Percentiles rank a stretch among this genome's conserved stretches.
These are phyloP conservation scores for Caenorhabditis afra DNA, from an alignment of 2,888 invertebrate species.

Conservation along the genomic window DNA sequence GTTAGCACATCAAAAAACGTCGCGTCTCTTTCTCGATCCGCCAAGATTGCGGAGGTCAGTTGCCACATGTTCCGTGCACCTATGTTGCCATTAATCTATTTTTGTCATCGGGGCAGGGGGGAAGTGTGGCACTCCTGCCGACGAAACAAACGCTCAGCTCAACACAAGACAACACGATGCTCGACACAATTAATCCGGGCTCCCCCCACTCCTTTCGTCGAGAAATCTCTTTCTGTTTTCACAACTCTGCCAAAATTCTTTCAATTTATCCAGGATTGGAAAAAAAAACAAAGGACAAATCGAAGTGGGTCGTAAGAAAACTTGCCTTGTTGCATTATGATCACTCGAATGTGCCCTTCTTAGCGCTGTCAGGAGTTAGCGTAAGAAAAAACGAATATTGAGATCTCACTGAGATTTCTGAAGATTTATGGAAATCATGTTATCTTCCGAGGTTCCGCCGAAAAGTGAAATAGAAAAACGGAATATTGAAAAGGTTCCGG, in stretches of 20 bases:
- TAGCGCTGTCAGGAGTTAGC: too few relatives aligned
- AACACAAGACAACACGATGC: slow-evolving; percentile 45
- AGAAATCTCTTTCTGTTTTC: slow-evolving; percentile 13
- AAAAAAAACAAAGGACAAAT: too few relatives aligned
- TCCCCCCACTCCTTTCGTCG: background rate
- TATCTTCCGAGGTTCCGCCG: slow-evolving; percentile 7
- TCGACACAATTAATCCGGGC: slow-evolving; percentile 44
- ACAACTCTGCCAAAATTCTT: too few relatives aligned
- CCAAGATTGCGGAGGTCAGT: slow-evolving; percentile 41
- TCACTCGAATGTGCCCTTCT: too few relatives aligned
- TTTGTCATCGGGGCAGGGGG: slow-evolving; percentile 22
- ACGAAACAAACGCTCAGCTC: slow-evolving; percentile 38
- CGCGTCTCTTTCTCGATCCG: slow-evolving; percentile 15
- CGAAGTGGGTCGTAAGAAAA: too few relatives aligned
- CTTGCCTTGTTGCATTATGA: too few relatives aligned
- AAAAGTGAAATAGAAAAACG: slow-evolving; percentile 7
- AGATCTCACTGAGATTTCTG: background rate
- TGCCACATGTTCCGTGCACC: slow-evolving; percentile 54
- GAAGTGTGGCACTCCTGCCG: background rate
- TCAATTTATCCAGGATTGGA: too few relatives aligned
- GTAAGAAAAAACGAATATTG: too few relatives aligned
- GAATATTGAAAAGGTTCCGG: slow-evolving; percentile 24
- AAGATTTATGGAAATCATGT: slow-evolving; percentile 46
- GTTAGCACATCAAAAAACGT: slow-evolving; percentile 51
- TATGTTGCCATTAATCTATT: slow-evolving; percentile 60